phyloP scores from a whole-genome alignment of 2,888 invertebrate species.

The Diplolepis rosae region DNA sequence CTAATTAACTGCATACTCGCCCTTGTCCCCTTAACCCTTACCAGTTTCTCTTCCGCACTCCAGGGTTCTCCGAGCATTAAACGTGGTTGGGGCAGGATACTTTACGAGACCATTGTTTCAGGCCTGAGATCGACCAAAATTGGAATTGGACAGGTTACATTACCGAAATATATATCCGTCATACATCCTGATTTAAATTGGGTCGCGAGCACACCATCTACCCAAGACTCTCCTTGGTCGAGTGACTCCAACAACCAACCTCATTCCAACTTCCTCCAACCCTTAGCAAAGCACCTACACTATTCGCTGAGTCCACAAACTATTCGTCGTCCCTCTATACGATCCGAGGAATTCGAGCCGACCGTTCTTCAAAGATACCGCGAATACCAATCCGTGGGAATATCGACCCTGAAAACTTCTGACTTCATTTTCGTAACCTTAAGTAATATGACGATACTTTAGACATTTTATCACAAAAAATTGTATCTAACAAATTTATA shows the following conservation, averaged over 20 bases:
- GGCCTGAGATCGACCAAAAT: slow-evolving; percentile 47
- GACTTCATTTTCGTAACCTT: background rate
- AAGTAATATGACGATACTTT: too few species aligned
- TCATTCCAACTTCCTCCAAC: slow-evolving; percentile 13
- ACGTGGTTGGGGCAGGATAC: slow-evolving; percentile 31
- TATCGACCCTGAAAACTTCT: slow-evolving; percentile 12
- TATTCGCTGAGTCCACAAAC: slow-evolving; percentile 59
- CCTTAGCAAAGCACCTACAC: slow-evolving; percentile 44
- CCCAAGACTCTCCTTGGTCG: slow-evolving; percentile 16
- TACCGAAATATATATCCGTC: slow-evolving; percentile 59
- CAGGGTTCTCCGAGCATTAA: background rate
- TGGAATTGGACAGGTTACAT: slow-evolving; percentile 60
- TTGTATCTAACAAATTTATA: too few species aligned
- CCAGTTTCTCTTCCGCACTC: slow-evolving; percentile 32
- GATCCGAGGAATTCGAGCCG: slow-evolving; percentile 46
- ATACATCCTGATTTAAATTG: slow-evolving; percentile 66
- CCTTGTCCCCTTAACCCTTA: slow-evolving; percentile 25
- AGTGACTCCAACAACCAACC: background rate
- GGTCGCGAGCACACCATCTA: slow-evolving; percentile 47
- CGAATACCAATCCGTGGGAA: slow-evolving; percentile 42
- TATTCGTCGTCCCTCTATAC: slow-evolving; percentile 49
- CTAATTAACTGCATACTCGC: slow-evolving; percentile 58
- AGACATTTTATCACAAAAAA: too few species aligned
- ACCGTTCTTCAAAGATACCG: slow-evolving; percentile 48
- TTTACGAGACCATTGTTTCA: slow-evolving; percentile 19